Evolutionary conservation across 2,888 invertebrate genomes (phyloP), one percentile per base, ranked within the genome.

Genomic region (Hypolimnas misippus): DNA sequence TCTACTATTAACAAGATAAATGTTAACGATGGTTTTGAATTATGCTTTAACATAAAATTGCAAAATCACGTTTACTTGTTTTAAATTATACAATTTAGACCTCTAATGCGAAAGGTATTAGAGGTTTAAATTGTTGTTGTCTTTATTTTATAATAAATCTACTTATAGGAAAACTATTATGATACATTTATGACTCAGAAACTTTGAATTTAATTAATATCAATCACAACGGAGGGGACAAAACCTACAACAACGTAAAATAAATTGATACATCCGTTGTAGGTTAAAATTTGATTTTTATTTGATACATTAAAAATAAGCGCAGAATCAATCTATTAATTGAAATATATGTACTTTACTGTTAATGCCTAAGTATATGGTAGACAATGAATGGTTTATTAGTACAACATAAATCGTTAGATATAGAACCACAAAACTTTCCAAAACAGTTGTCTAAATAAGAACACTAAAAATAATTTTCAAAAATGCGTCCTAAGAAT

Each of bases 191-290:
- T 40, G 40, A 40, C 14, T 40, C 40, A 40, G 4, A 40, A 40
- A 40, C 16, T 40, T 40, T 14, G 14, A 16, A 16, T 40, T 40
- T 16, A 40, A 40, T 40, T 16, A 40, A 40, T 40, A 40, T 16
- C 16, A 16, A 40, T n/a, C 3, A 1, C 4, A 16, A 16, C 16
- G 14, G 40, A 40, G 40, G 40, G 40, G 40, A 14, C 14, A 7
- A 7, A 14, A 40, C 6, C 40, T 40, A 40, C 40, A 7, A 14
- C 40, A 6, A 40, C 0, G 40, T 40, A 14, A 6, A 40, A 7
- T 7, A 14, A 40, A 40, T 40, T 40, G 40, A 40, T 40, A 40
- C 7, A 40, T 40, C 40, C 40, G 40, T 38, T 14, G n/a, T 38
- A 38, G 2, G 14, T 40, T 40, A 14, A 40, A 14, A 40, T 40